These are phyloP conservation scores for Menidia beryllina DNA, from an alignment of 2,113 vertebrate species.

Conservation along the genomic window DNA sequence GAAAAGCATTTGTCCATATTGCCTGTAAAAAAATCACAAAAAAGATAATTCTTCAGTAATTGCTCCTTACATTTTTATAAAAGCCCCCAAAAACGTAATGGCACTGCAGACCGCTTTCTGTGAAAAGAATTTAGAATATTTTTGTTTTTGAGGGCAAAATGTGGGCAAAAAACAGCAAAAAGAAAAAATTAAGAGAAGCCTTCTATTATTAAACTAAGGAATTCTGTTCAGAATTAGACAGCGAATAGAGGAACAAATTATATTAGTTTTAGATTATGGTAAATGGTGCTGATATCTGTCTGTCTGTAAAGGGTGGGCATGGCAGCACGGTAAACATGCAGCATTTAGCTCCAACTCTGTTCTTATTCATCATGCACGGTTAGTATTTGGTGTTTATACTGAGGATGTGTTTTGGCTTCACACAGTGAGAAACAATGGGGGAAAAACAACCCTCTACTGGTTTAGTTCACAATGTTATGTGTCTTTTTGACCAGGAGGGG, in stretches of 20 bases:
- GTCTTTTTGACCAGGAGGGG: slow-evolving; percentile 20
- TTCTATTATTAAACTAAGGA: background rate
- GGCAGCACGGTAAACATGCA: background rate
- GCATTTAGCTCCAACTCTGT: background rate
- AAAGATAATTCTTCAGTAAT: too few species aligned
- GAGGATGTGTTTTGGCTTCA: background rate
- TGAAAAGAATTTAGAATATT: too few species aligned
- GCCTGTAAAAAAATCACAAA: background rate
- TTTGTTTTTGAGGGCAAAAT: slow-evolving; percentile 7
- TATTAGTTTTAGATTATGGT: too few species aligned
- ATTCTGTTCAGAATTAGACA: background rate
- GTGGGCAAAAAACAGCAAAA: background rate
- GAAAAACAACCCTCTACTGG: background rate
- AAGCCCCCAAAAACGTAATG: too few species aligned
- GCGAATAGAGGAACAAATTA: too few species aligned
- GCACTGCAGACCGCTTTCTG: too few species aligned
- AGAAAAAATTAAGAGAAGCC: background rate
- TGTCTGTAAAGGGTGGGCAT: background rate
- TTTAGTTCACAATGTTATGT: background rate
- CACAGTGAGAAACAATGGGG: background rate
- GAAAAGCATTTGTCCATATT: slow-evolving; percentile 15
- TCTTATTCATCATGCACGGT: background rate
- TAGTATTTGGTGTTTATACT: background rate
- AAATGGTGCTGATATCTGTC: background rate
- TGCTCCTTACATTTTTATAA: too few species aligned